Evolutionary conservation across 2,888 invertebrate genomes (phyloP).

Genomic region (Lysandra coridon): DNA sequence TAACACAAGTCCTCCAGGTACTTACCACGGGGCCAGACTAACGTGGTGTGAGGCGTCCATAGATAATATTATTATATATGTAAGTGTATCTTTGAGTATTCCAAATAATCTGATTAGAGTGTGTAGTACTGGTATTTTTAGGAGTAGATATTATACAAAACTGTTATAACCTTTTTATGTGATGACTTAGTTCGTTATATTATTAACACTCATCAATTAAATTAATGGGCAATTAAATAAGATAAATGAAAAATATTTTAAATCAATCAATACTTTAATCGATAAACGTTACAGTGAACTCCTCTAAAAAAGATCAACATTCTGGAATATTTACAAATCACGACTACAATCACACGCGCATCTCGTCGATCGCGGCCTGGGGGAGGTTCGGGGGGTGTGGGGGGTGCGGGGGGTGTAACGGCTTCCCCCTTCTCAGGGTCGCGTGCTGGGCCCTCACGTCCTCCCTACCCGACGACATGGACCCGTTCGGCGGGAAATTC

Average conservation of each 20-base stretch:
- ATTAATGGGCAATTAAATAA: not conserved
- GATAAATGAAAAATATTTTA: constrained; percentile 1
- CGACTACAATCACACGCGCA: constrained; percentile 88
- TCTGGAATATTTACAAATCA: constrained; percentile 64
- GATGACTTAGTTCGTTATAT: too few relatives aligned
- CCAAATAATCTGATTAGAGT: too few relatives aligned
- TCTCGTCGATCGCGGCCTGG: constrained; percentile 92
- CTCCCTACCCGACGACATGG: constrained; percentile 67
- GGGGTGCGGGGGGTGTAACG: constrained; percentile 81
- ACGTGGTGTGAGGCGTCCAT: too few relatives aligned
- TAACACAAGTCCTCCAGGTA: too few relatives aligned
- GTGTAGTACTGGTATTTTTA: too few relatives aligned
- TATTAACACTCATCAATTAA: too few relatives aligned
- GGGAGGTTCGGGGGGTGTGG: constrained; percentile 85
- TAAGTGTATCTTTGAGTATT: too few relatives aligned
- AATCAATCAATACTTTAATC: constrained; percentile 63
- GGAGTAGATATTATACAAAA: too few relatives aligned
- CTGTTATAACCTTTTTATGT: too few relatives aligned
- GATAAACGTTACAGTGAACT: constrained; percentile 66
- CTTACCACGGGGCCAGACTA: too few relatives aligned
- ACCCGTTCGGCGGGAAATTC: constrained; percentile 82
- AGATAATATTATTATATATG: too few relatives aligned
- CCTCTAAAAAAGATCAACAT: constrained; percentile 53
- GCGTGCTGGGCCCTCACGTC: constrained; percentile 63
- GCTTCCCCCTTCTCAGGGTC: constrained; percentile 66